A percentile compares a stretch with the other conserved stretches of the same genome.
Evolutionary conservation across 2,113 vertebrate species (phyloP).

Genomic region (Nycticryphes semicollaris): DNA sequence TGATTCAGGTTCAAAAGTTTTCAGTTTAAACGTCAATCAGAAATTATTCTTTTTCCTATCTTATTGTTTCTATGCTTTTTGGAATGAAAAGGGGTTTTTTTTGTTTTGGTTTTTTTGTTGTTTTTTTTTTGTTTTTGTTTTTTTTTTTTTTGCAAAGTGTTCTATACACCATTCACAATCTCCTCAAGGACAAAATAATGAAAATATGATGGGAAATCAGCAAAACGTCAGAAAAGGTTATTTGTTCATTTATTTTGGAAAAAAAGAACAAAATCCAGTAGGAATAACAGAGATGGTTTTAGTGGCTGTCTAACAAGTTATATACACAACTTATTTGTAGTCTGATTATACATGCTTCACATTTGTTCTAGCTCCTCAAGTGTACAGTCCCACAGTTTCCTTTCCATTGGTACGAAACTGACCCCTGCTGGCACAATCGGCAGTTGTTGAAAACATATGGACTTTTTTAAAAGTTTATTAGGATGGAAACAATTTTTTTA

Average conservation of each 20-base stretch:
- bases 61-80: neutral
- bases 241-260: neutral
- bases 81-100: too few relatives aligned
- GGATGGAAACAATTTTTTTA: neutral
- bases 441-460: constrained; percentile 10
- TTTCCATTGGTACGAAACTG: constrained; percentile 55
- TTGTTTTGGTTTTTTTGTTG: too few relatives aligned
- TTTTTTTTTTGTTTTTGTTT: too few relatives aligned
- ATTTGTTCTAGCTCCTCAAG: neutral
- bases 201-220: neutral
- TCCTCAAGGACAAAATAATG: neutral
- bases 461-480: neutral
- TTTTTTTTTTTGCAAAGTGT: neutral
- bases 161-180: neutral
- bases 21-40: neutral
- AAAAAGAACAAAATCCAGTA: neutral
- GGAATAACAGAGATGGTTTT: neutral
- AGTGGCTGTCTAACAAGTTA: neutral
- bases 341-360: neutral
- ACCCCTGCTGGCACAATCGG: constrained; percentile 52
- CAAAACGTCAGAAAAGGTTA: neutral
- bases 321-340: neutral
- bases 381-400: neutral
- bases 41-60: neutral
- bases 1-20: neutral